These are phyloP conservation scores for Scaptomyza reducta DNA, from an alignment of 2,888 invertebrate species.

Conservation along the genomic window DNA sequence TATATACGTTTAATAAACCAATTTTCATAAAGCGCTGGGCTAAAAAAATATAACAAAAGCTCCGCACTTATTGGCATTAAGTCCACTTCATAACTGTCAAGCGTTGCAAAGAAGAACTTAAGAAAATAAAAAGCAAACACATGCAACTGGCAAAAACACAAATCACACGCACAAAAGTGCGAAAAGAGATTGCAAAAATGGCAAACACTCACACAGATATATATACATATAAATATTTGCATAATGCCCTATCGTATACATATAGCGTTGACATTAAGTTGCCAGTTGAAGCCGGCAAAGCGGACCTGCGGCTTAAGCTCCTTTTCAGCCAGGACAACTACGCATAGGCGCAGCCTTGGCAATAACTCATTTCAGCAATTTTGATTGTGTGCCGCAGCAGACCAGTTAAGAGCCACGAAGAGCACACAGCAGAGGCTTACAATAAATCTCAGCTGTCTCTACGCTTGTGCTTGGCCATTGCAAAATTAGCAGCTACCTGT, in stretches of 20 bases:
- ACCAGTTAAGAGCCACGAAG: neutral
- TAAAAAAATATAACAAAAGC: constrained; percentile 9
- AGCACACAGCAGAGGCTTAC: constrained; percentile 15
- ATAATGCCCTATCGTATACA: constrained; percentile 43
- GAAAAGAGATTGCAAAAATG: constrained; percentile 10
- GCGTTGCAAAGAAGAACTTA: constrained; percentile 15
- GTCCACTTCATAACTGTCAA: constrained; percentile 54
- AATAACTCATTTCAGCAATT: constrained; percentile 51
- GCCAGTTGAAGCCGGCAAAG: constrained; percentile 35
- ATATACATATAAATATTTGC: constrained; percentile 39
- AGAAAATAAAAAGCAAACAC: constrained; percentile 11
- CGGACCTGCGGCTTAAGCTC: constrained; percentile 35
- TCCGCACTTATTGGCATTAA: constrained; percentile 49
- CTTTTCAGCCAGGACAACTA: constrained; percentile 21
- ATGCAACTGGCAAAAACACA: constrained; percentile 23
- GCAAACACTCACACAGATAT: neutral
- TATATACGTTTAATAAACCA: constrained; percentile 34
- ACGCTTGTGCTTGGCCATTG: constrained; percentile 14
- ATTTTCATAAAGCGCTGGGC: constrained; percentile 30
- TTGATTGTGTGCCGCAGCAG: constrained; percentile 14
- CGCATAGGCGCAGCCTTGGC: constrained; percentile 11
- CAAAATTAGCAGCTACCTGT: constrained; percentile 56
- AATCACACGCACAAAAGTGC: constrained; percentile 27
- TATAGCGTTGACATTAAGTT: constrained; percentile 55
- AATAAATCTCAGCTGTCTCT: constrained; percentile 50